These are phyloP conservation scores for Leucopsar rothschildi DNA, from an alignment of 2,113 vertebrate genomes.

Conservation along the genomic window DNA sequence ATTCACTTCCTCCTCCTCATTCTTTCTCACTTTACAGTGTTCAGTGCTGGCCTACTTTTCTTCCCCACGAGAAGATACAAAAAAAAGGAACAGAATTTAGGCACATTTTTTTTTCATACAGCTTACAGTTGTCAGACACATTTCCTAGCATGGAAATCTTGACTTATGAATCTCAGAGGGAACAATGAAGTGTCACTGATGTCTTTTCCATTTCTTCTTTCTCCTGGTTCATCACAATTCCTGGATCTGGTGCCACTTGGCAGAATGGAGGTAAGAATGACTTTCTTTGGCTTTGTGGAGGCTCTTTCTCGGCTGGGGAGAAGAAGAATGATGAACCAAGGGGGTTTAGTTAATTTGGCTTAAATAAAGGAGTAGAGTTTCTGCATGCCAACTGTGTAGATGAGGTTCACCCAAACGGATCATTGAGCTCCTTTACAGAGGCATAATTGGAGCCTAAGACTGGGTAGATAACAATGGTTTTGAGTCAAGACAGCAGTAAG, in stretches of 20 bases:
- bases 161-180: neutral
- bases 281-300: neutral
- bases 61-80: neutral
- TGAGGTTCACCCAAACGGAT: neutral
- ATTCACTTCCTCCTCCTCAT: neutral
- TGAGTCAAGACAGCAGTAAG: neutral
- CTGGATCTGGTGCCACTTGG: constrained; percentile 47
- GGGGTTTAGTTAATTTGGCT: neutral
- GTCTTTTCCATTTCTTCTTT: constrained; percentile 47
- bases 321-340: neutral
- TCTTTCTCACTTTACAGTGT: neutral
- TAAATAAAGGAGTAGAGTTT: neutral
- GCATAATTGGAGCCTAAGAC: neutral
- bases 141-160: neutral
- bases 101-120: neutral
- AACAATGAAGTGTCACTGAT: constrained; percentile 43
- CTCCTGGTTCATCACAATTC: constrained; percentile 30
- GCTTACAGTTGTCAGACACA: neutral
- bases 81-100: neutral
- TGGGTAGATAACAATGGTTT: neutral
- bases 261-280: constrained; percentile 86
- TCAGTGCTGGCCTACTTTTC: neutral
- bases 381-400: neutral
- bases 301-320: neutral
- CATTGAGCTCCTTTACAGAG: neutral